These are phyloP conservation scores for Centroberyx gerrardi DNA, from an alignment of 2,797 vertebrate species.

Conservation along the genomic window DNA sequence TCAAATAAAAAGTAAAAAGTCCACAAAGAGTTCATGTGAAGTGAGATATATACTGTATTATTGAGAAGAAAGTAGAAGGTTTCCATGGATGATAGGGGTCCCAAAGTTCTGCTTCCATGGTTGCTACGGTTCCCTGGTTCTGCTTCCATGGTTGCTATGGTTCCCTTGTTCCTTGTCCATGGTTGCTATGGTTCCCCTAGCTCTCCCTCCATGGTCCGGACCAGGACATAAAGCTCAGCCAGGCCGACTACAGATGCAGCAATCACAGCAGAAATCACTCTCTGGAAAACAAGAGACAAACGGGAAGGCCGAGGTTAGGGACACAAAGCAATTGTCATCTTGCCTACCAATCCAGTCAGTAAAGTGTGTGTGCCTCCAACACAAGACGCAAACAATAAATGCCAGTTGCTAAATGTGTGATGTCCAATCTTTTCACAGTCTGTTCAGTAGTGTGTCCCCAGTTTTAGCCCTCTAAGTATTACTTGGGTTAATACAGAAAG, in stretches of 20 bases:
- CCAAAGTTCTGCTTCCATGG: neutral
- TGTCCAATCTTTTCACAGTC: too few species aligned
- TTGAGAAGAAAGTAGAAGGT: neutral
- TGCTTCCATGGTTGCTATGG: constrained; percentile 71
- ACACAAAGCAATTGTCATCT: neutral
- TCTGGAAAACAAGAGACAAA: constrained; percentile 61
- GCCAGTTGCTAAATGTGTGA: too few species aligned
- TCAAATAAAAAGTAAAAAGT: constrained; percentile 5
- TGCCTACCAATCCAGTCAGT: too few species aligned
- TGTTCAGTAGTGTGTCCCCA: too few species aligned
- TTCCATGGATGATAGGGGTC: neutral
- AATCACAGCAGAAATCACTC: constrained; percentile 91
- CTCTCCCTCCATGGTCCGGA: constrained; percentile 95
- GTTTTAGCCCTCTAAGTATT: too few species aligned
- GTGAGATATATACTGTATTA: neutral
- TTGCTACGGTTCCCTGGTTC: constrained; percentile 72
- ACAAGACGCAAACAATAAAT: neutral
- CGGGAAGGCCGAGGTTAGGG: neutral
- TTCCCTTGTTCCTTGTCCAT: neutral
- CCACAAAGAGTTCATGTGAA: neutral
- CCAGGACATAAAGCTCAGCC: constrained; percentile 95
- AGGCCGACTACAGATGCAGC: constrained; percentile 95
- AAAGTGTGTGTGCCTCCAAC: too few species aligned
- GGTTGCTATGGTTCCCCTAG: constrained; percentile 88
- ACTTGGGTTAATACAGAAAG: neutral